A percentile compares a stretch with the other conserved stretches of the same genome.
Evolutionary conservation across 2,888 invertebrate genomes (phyloP).

Genomic region (Caradrina clavipalpis): DNA sequence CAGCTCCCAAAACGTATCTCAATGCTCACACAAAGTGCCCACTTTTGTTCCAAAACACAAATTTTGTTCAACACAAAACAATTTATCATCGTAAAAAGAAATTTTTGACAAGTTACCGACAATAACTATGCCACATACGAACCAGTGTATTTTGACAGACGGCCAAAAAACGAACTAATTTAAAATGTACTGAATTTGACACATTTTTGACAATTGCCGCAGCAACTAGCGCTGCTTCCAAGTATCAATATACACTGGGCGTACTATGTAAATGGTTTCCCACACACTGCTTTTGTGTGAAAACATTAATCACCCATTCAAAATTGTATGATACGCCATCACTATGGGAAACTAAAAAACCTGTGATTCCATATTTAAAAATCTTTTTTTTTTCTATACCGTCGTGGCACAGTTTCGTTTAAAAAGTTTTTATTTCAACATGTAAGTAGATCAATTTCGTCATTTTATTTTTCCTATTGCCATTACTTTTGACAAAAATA

Average conservation of each 20-base stretch:
- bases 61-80: constrained; percentile 36
- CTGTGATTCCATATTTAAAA: constrained; percentile 26
- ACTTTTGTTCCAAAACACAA: constrained; percentile 39
- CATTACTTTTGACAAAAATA: constrained; percentile 17
- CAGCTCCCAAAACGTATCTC: constrained; percentile 29
- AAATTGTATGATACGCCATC: constrained; percentile 45
- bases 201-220: not conserved
- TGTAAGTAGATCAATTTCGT: not conserved
- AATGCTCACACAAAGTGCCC: constrained; percentile 37
- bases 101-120: constrained; percentile 53
- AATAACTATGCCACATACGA: not conserved
- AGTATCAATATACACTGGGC: constrained; percentile 18
- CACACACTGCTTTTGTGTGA: constrained; percentile 59
- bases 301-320: constrained; percentile 65
- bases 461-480: constrained; percentile 7
- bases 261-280: constrained; percentile 41
- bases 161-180: constrained; percentile 6
- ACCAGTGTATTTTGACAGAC: constrained; percentile 4
- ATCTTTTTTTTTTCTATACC: constrained; percentile 5
- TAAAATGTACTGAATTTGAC: constrained; percentile 18
- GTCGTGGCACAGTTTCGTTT: constrained; percentile 22
- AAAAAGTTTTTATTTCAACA: constrained; percentile 27
- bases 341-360: constrained; percentile 56
- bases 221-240: constrained; percentile 15
- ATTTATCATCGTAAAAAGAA: constrained; percentile 52